These are phyloP conservation scores for Saturnia japonica DNA, from an alignment of 2,888 invertebrate genomes.

Conservation along the genomic window DNA sequence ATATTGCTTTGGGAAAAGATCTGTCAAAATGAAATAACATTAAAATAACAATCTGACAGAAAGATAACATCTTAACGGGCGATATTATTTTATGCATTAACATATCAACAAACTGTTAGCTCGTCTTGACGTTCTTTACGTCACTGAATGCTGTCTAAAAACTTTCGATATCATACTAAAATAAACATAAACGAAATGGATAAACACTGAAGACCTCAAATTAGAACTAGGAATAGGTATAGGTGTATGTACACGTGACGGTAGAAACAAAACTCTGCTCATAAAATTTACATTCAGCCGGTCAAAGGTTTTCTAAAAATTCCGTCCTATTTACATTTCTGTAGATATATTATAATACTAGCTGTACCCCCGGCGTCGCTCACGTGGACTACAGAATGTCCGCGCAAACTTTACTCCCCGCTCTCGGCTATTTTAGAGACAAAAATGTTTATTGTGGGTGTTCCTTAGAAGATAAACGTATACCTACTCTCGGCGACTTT, in stretches of 20 bases:
- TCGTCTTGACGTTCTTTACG: neutral
- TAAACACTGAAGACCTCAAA: neutral
- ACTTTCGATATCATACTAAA: neutral
- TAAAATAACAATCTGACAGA: neutral
- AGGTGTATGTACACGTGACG: neutral
- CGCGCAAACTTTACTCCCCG: too few relatives aligned
- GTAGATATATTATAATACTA: too few relatives aligned
- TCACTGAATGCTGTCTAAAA: neutral
- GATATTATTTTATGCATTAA: neutral
- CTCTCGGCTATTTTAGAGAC: too few relatives aligned
- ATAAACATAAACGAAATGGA: neutral
- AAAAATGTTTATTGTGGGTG: too few relatives aligned
- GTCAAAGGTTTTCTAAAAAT: too few relatives aligned
- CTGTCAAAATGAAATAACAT: neutral
- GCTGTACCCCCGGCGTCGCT: too few relatives aligned
- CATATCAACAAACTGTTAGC: neutral
- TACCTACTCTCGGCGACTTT: too few relatives aligned
- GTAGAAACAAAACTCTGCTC: neutral
- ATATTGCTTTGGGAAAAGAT: neutral
- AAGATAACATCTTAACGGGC: neutral
- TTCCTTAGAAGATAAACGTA: too few relatives aligned
- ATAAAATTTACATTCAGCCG: neutral
- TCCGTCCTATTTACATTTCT: too few relatives aligned
- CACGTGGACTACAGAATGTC: too few relatives aligned
- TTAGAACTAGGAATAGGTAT: neutral